These are phyloP conservation scores for Danio tinwini DNA, from an alignment of 2,797 vertebrate genomes.

Conservation along the genomic window DNA sequence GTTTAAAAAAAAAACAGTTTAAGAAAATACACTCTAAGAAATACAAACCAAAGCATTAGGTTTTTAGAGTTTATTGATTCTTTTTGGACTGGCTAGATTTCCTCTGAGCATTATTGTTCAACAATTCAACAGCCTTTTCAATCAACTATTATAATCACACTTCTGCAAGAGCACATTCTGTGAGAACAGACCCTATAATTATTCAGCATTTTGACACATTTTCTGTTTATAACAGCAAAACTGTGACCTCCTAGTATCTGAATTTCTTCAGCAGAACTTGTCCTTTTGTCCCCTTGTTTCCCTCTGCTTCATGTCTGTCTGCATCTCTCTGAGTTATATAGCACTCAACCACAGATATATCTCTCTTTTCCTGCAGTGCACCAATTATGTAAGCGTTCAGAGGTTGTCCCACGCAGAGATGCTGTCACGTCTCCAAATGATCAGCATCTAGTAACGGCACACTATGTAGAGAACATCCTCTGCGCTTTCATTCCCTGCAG, in stretches of 20 bases:
- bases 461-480: constrained; percentile 16
- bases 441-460: constrained; percentile 20
- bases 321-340: constrained; percentile 17
- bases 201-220: neutral
- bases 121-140: too few species aligned
- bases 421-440: constrained; percentile 24
- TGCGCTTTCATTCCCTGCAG: constrained; percentile 20
- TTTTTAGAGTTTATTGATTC: too few species aligned
- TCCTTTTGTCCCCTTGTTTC: neutral
- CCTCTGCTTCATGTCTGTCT: neutral
- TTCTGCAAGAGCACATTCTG: neutral
- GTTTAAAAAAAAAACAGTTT: too few species aligned
- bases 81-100: too few species aligned
- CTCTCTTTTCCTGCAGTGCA: constrained; percentile 50
- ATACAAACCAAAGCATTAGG: too few species aligned
- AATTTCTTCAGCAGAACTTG: neutral
- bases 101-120: too few species aligned
- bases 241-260: neutral
- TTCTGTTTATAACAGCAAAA: neutral
- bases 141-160: neutral
- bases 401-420: constrained; percentile 36
- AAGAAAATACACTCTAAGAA: too few species aligned
- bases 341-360: constrained; percentile 17
- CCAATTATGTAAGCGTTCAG: constrained; percentile 51
- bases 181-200: neutral